phyloP scores from a whole-genome alignment of 2,113 vertebrate genomes.

The Silurus asotus region DNA sequence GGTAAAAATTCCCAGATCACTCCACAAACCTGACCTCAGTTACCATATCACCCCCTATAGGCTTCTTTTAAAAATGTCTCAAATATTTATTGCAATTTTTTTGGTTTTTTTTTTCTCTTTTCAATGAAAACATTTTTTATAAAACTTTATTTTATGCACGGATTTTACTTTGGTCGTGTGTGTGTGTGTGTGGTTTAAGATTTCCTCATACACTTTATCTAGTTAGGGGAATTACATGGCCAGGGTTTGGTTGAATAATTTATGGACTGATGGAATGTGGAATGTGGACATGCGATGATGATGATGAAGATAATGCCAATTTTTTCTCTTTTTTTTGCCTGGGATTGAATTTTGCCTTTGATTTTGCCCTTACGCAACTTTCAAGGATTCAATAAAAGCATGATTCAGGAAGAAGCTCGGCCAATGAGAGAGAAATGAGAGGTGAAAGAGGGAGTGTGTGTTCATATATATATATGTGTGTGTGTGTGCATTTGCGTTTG shows the following conservation, averaged over 20 bases:
- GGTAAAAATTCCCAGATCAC: not conserved
- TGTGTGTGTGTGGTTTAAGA: not conserved
- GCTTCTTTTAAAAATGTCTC: not conserved
- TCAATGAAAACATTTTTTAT: too few relatives aligned
- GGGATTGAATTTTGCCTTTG: too few relatives aligned
- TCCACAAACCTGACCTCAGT: not conserved
- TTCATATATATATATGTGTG: not conserved
- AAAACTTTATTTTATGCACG: not conserved
- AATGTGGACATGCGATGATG: not conserved
- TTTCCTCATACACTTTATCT: not conserved
- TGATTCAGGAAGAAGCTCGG: not conserved
- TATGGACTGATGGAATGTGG: not conserved
- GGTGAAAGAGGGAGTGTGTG: not conserved
- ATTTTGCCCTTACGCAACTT: not conserved
- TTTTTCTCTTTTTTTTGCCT: not conserved
- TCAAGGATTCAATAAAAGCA: not conserved
- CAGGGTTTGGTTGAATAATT: conserved; percentile 16
- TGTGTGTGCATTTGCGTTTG: too few relatives aligned
- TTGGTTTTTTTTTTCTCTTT: not conserved
- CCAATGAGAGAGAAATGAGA: not conserved
- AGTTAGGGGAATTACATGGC: not conserved
- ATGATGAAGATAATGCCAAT: not conserved
- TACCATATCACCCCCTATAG: conserved; percentile 46
- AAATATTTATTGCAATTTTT: conserved; percentile 1
- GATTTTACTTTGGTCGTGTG: not conserved